Base-by-base conservation (phyloP, 2,797 vertebrate species). In the Distichodus sexfasciatus region DNA sequence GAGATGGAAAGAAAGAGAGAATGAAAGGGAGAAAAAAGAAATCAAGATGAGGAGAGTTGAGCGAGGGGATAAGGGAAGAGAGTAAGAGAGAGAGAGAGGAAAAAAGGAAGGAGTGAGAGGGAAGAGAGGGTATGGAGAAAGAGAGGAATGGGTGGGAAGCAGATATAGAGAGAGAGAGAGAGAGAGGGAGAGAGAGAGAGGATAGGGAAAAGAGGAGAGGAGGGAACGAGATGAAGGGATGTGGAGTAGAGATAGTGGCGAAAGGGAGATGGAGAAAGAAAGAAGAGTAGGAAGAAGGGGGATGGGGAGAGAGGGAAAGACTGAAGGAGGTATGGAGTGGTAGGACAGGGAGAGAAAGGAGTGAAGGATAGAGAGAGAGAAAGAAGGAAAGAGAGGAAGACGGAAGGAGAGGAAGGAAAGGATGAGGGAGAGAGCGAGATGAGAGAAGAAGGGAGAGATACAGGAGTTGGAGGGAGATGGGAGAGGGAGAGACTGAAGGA, bases 1-100 rank as follows among this genome's bases (percentile, higher is more conserved):
- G 55, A 69, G 46, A 69, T 26, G 35, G 55, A 69, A 17, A 57
- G 55, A 60, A 55, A 66, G 68, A 75, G 68, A 64, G 69, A 66
- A 63, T 60, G 44, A 61, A 59, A 75, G 59, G 62, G 58, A 60
- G 46, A 47, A 36, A 24, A 11, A 41, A 24, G 19, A 26, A 6
- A 15, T 33, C 17, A 15, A 53, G 23, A 74, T 38, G 44, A 36
- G n/a, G n/a, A n/a, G n/a, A n/a, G n/a, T n/a, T n/a, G n/a, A n/a
- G n/a, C n/a, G n/a, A n/a, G n/a, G n/a, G n/a, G n/a, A n/a, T n/a
- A n/a, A n/a, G n/a, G n/a, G n/a, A n/a, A n/a, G n/a, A n/a, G n/a
- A 53, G 38, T 7, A 38, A 47, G 48, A 21, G 21, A 23, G 44
- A 38, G 31, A 43, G 2, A 60, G 63, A 41, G 38, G 15, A 21